phyloP scores from a whole-genome alignment of 2,113 vertebrate genomes.

The Nestor notabilis region DNA sequence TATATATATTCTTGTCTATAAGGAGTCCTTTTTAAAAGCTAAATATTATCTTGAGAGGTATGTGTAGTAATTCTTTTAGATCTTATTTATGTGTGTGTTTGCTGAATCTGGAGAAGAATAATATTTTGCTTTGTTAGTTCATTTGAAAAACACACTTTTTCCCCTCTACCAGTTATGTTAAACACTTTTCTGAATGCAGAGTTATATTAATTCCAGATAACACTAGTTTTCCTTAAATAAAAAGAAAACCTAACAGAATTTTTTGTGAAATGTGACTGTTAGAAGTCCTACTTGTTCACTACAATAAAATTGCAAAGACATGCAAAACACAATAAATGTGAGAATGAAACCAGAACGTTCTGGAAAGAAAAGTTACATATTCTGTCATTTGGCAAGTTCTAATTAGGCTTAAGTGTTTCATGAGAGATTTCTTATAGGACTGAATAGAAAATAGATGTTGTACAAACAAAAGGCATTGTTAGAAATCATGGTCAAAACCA shows the following conservation, averaged over 20 bases:
- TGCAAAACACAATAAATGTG: neutral
- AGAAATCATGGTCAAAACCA: neutral
- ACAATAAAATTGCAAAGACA: neutral
- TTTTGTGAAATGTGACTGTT: neutral
- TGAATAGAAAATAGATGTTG: neutral
- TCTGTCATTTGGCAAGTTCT: neutral
- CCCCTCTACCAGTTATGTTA: neutral
- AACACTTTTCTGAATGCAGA: neutral
- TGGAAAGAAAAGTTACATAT: neutral
- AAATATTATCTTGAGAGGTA: neutral
- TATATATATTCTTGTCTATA: neutral
- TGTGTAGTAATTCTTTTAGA: neutral
- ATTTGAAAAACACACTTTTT: neutral
- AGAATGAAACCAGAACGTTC: neutral
- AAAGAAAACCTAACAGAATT: neutral
- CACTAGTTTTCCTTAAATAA: neutral
- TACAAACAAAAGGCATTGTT: constrained; percentile 13
- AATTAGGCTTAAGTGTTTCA: neutral
- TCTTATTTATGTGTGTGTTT: neutral
- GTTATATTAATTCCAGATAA: neutral
- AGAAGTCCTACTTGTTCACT: neutral
- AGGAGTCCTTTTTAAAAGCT: neutral
- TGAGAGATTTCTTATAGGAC: neutral
- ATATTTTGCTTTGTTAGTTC: neutral
- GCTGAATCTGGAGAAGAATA: neutral